These are phyloP conservation scores for Sturnus vulgaris DNA, from an alignment of 2,113 vertebrate species.

Conservation along the genomic window DNA sequence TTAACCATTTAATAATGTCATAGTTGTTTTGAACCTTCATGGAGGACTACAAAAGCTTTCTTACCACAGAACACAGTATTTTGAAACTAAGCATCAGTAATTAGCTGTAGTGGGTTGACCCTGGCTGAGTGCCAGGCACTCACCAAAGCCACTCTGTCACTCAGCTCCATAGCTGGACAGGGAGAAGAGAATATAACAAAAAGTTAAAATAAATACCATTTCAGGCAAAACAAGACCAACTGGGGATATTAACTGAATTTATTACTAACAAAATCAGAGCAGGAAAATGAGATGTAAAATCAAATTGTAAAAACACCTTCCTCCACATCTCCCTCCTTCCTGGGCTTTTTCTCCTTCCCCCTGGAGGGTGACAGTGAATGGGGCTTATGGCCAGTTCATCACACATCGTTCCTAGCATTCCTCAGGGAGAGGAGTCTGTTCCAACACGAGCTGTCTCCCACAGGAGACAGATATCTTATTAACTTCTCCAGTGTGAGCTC, in stretches of 20 bases:
- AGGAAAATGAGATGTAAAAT: background rate
- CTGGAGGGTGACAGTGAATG: too few species aligned
- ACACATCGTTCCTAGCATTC: background rate
- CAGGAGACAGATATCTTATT: background rate
- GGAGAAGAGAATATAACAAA: background rate
- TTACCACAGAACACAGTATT: background rate
- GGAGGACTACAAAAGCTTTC: background rate
- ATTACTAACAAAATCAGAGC: background rate
- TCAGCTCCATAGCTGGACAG: background rate
- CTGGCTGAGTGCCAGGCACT: background rate
- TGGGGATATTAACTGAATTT: background rate
- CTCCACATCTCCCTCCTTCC: accelerated
- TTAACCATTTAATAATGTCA: background rate
- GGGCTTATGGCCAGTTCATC: background rate
- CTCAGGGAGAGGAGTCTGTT: background rate
- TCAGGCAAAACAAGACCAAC: background rate
- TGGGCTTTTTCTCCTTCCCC: background rate
- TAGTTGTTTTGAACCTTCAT: background rate
- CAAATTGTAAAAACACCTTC: background rate
- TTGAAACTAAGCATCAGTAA: background rate
- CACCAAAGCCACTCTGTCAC: background rate
- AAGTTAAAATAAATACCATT: background rate
- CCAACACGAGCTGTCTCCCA: background rate
- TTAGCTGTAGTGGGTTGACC: background rate
- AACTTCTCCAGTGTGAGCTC: background rate